Evolutionary conservation across 2,888 invertebrate genomes (phyloP).

Genomic region (Asteroscopus sphinx): DNA sequence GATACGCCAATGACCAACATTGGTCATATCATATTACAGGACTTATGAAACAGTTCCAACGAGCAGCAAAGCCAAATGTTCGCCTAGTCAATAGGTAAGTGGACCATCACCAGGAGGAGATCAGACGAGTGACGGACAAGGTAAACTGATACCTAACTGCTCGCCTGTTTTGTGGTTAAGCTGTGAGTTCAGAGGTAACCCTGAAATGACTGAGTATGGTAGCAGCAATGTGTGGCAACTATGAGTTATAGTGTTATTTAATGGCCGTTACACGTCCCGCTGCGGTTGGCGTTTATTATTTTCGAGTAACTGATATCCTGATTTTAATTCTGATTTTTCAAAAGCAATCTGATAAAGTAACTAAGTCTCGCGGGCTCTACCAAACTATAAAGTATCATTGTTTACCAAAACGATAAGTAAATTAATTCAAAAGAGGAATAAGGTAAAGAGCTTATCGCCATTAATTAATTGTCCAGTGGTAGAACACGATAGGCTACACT

Average conservation of each 20-base stretch:
- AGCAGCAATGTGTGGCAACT: constrained; percentile 7
- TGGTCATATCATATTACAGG: not conserved
- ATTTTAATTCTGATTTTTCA: not conserved
- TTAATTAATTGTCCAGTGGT: not conserved
- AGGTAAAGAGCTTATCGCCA: no score
- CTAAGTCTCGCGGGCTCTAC: no score
- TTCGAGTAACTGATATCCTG: not conserved
- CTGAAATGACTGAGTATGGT: constrained; percentile 15
- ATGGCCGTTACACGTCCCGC: not conserved
- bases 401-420: no score
- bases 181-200: constrained; percentile 14
- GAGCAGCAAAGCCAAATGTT: constrained; percentile 57
- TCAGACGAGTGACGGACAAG: constrained; percentile 42
- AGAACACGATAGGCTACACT: not conserved
- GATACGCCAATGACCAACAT: not conserved
- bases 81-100: constrained; percentile 60
- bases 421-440: no score
- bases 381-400: no score
- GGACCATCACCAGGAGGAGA: constrained; percentile 45
- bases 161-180: constrained; percentile 36
- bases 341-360: no score
- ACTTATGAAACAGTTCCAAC: constrained; percentile 22
- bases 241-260: not conserved
- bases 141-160: constrained; percentile 33
- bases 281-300: constrained; percentile 2